Evolutionary conservation across 2,113 vertebrate species (phyloP).

Genomic region (Vulpes lagopus): DNA sequence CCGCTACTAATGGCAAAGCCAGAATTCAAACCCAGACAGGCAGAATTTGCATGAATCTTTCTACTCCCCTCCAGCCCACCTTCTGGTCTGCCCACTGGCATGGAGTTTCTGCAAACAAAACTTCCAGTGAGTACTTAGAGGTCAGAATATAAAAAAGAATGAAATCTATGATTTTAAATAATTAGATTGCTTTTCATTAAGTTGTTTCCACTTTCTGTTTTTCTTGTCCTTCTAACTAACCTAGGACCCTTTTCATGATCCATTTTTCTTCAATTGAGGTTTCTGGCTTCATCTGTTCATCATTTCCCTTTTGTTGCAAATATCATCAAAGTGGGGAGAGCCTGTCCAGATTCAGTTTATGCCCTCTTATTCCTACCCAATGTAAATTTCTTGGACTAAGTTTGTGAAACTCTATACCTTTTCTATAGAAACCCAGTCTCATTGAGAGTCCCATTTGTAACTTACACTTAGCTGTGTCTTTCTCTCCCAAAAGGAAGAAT

Average conservation of each 20-base stretch:
- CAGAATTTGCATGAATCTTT: slow-evolving; percentile 5
- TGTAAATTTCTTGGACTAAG: neutral
- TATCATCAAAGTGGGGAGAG: neutral
- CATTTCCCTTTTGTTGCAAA: neutral
- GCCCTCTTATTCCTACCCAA: neutral
- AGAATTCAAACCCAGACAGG: neutral
- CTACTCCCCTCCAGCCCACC: neutral
- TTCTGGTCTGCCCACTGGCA: neutral
- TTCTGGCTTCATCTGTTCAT: neutral
- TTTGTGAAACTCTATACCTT: slow-evolving; percentile 13
- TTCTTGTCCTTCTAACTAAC: slow-evolving; percentile 1
- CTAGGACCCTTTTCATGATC: neutral
- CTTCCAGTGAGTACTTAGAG: neutral
- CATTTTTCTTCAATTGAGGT: neutral
- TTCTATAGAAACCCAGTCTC: slow-evolving; percentile 7
- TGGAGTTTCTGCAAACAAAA: slow-evolving; percentile 16
- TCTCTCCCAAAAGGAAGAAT: neutral
- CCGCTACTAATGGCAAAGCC: neutral
- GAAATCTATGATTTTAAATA: slow-evolving; percentile 27
- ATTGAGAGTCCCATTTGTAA: neutral
- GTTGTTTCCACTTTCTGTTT: slow-evolving; percentile 45
- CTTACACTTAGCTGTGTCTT: slow-evolving; percentile 21
- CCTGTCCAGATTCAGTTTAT: neutral
- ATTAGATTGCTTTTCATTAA: slow-evolving; percentile 28
- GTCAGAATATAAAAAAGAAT: neutral